These are phyloP conservation scores for Pammene aurita DNA, from an alignment of 2,888 invertebrate species.

Conservation along the genomic window DNA sequence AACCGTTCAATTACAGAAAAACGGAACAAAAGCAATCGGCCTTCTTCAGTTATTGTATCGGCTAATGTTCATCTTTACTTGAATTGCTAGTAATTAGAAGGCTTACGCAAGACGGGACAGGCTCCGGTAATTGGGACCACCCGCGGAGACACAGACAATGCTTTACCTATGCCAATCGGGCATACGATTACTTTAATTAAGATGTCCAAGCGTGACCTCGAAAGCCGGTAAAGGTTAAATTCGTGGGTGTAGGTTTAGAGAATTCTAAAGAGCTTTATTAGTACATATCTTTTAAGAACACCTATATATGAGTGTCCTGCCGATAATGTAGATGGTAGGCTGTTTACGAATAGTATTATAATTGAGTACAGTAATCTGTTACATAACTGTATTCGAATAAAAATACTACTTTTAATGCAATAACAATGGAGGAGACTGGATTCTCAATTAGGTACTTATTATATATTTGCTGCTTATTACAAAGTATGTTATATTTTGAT, in stretches of 20 bases:
- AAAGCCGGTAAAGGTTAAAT: constrained; percentile 16
- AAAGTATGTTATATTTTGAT: no score
- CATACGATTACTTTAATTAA: constrained; percentile 53
- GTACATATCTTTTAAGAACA: no score
- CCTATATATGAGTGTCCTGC: no score
- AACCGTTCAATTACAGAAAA: constrained; percentile 45
- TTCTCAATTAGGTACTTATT: no score
- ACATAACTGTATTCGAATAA: no score
- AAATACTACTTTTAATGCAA: no score
- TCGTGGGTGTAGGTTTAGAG: constrained; percentile 15
- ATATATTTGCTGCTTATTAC: no score
- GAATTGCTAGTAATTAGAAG: constrained; percentile 66
- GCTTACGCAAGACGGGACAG: constrained; percentile 57
- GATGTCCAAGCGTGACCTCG: constrained; percentile 21
- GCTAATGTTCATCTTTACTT: constrained; percentile 62
- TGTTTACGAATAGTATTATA: no score
- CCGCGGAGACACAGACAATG: constrained; percentile 56
- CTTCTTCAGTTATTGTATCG: constrained; percentile 50
- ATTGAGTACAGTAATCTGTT: no score
- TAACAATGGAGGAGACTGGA: no score
- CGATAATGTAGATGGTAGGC: no score
- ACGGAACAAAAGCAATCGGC: constrained; percentile 49
- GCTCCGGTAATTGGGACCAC: constrained; percentile 67
- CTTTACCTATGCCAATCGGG: constrained; percentile 58
- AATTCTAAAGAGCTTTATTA: constrained; percentile 4